Base-by-base conservation (phyloP, 2,888 invertebrate genomes). In the Caenorhabditis sulstoni region DNA sequence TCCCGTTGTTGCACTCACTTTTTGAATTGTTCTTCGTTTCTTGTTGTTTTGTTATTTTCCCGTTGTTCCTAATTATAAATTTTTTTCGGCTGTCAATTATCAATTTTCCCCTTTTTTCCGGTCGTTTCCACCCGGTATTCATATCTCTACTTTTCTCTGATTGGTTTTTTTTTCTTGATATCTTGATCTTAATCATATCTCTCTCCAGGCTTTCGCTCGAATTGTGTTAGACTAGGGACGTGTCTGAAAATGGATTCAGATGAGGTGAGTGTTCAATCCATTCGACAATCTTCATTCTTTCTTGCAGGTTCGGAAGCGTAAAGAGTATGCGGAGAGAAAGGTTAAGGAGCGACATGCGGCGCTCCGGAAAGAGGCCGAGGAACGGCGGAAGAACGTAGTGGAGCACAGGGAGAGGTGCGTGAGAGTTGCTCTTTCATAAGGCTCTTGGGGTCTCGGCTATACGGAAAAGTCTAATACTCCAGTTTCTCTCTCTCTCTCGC, bases 271-370 rank as follows among this genome's bases (percentile, higher is more conserved):
- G 16, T 11, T 3, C 3, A 49, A 49, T 50, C 39, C n/a, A 14
- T 41, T 20, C 35, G 1, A 49, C 16, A 22, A 22, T 20, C 12
- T n/a, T 16, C 18, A 8, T 8, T 14, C 11, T 41, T 41, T 14
- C 11, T 66, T 76, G 18, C 61, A 85, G 85, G 79, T 84, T 20
- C 78, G 80, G n/a, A 77, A 82, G 22, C 61, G 85, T 16, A 84
- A 82, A 62, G 81, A 80, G 22, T 83, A 83, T 45, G 85, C 85
- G 0, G 86, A 86, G 52, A 52, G 71, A 52, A 75, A 80, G 23
- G 82, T 84, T 45, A 67, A 75, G 39, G 81, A 81, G 53, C 45
- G 83, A 22, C 81, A 85, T 61, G 73, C 74, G 23, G 66, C 79
- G 50, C 45, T 84, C 35, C 62, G 39, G 53, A 82, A 70, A 68